Conservation (phyloP, 30 jellyfish, hydroid and myxozoan genomes). For the Chironex yamaguchii region DNA sequence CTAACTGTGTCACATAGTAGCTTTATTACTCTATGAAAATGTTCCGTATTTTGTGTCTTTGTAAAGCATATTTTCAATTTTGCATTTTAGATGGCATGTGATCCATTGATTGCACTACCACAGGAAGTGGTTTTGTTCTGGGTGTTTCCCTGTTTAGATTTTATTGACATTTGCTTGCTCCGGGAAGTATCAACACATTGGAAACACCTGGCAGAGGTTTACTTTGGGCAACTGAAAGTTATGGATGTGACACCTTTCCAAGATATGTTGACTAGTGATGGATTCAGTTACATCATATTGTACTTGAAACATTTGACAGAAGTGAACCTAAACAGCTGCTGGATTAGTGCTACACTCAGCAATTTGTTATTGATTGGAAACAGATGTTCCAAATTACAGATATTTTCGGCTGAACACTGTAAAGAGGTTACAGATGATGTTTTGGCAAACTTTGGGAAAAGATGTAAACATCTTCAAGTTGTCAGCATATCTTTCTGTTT, state of each 20-base stretch:
- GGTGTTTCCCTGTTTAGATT: slow-evolving; percentile 53
- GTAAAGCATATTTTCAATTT: too few relatives aligned
- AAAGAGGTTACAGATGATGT: slow-evolving; percentile 69
- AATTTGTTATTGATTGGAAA: slow-evolving; percentile 14
- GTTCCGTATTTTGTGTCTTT: too few relatives aligned
- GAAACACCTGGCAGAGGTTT: not conserved
- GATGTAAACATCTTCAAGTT: slow-evolving; percentile 23
- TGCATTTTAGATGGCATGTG: not conserved
- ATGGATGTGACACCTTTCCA: slow-evolving; percentile 34
- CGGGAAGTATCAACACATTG: slow-evolving; percentile 35
- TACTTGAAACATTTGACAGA: slow-evolving; percentile 41
- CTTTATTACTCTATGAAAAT: too few relatives aligned
- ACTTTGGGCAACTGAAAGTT: slow-evolving; percentile 18
- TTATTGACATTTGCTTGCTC: slow-evolving; percentile 43
- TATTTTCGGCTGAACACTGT: slow-evolving; percentile 66
- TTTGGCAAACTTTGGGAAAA: slow-evolving; percentile 23
- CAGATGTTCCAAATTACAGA: slow-evolving; percentile 14
- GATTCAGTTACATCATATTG: slow-evolving; percentile 20
- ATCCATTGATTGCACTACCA: slow-evolving; percentile 10
- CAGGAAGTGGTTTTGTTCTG: slow-evolving; percentile 26
- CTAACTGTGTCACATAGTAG: too few relatives aligned
- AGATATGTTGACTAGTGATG: slow-evolving; percentile 28
- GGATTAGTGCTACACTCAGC: slow-evolving; percentile 35
- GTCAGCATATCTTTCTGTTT: slow-evolving; percentile 47
- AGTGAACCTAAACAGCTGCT: slow-evolving; percentile 54